phyloP scores from a whole-genome alignment of 1,140 invertebrate species.

The Drosophila sulfurigaster region DNA sequence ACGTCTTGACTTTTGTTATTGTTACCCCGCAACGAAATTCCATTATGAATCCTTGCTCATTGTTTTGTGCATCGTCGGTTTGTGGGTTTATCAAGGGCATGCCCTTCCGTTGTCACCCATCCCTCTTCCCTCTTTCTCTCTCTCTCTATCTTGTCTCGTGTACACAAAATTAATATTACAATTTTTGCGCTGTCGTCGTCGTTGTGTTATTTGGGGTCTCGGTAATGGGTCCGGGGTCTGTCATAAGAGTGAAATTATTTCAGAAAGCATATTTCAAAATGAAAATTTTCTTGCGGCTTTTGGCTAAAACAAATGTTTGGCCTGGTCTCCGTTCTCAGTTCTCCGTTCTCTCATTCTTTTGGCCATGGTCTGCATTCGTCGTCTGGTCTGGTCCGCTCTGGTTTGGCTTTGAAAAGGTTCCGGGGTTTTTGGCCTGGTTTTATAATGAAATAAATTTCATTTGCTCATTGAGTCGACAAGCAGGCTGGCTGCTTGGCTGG shows the following conservation, averaged over 20 bases:
- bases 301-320: constrained; percentile 76
- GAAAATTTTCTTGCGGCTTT: constrained; percentile 79
- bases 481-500: constrained; percentile 1
- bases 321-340: neutral
- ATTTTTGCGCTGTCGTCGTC: constrained; percentile 70
- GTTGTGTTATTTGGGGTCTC: constrained; percentile 13
- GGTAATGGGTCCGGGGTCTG: constrained; percentile 48
- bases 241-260: constrained; percentile 81
- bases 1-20: constrained; percentile 68
- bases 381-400: constrained; percentile 13
- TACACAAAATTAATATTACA: constrained; percentile 82
- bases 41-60: constrained; percentile 80
- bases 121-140: neutral
- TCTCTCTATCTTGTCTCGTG: constrained; percentile 25
- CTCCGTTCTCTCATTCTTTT: neutral
- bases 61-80: constrained; percentile 65
- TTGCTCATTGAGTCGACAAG: constrained; percentile 79
- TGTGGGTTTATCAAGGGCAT: constrained; percentile 47
- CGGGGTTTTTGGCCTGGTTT: constrained; percentile 60
- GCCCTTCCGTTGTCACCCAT: constrained; percentile 32
- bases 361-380: constrained; percentile 29
- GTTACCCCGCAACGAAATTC: constrained; percentile 67
- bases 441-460: constrained; percentile 82
- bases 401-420: constrained; percentile 20
- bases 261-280: constrained; percentile 82